Base-by-base conservation (phyloP, 1,140 invertebrate genomes). In the Brachionus manjavacas region DNA sequence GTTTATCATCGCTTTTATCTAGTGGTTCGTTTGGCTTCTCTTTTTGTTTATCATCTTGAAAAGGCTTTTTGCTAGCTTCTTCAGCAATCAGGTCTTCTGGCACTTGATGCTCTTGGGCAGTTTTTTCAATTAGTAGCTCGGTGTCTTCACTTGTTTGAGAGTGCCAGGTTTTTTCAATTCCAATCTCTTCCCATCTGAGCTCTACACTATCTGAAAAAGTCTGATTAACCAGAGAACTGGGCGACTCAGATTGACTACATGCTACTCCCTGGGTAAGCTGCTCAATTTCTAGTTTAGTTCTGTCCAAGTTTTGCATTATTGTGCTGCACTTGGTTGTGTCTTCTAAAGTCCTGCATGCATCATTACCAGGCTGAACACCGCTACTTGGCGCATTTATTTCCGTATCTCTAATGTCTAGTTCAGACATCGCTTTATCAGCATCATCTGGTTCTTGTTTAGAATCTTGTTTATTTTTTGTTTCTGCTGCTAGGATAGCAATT, bases 271-370 rank as follows among this genome's bases (percentile, higher is more conserved):
- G 23, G 28, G 72, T 76, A 12, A 28, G 7, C 1, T 76, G 8
- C 31, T 76, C 72, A 11, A 76, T 49, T 76, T 76, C 72, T 4
- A 49, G n/a, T 46, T 76, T 76, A 16, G 46, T 49, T 25, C 46
- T 49, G 20, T 76, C 72, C 46, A 76, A 76, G 25, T 76, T 76
- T 76, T 76, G 16, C 43, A 76, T 76, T 49, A 76, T 76, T 49
- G 16, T 23, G 11, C 23, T 39, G 14, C 72, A 76, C n/a, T 20
- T 49, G 12, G 6, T 49, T 76, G 41, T 25, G 23, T 3, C 46
- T 3, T 39, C 16, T 43, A 41, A 41, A 39, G 4, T 12, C 23
- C 12, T 41, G 8, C 1, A 20, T 41, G 4, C 43, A 76, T 41
- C 31, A 4, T 72, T 72, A 9, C 9, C 72, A 76, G 3, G 25